phyloP scores from a whole-genome alignment of 2,113 vertebrate genomes.

The Podarcis raffonei region DNA sequence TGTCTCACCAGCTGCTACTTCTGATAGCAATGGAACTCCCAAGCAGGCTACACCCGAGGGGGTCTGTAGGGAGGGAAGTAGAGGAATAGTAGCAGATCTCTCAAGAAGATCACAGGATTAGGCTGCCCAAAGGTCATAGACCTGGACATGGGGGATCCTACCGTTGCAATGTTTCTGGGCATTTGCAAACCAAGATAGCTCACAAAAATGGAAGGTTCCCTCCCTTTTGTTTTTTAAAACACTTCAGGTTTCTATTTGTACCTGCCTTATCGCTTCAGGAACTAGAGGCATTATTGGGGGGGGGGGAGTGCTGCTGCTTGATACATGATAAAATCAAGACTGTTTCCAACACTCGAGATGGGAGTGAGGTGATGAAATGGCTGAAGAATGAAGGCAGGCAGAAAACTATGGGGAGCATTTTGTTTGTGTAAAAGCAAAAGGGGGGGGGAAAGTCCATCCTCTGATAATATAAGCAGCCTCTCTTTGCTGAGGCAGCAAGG shows the following conservation, averaged over 20 bases:
- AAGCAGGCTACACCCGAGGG: too few relatives aligned
- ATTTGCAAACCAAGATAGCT: neutral
- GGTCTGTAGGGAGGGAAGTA: neutral
- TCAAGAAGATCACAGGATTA: neutral
- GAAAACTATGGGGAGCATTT: constrained; percentile 23
- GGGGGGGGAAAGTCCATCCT: neutral
- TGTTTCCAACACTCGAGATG: neutral
- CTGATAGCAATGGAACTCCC: too few relatives aligned
- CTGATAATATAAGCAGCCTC: constrained; percentile 44
- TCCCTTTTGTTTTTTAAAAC: neutral
- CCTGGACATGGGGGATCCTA: neutral
- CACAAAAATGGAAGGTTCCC: neutral
- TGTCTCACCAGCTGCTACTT: too few relatives aligned
- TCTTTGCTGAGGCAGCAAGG: constrained; percentile 56
- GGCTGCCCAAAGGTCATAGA: neutral
- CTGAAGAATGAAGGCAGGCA: constrained; percentile 19
- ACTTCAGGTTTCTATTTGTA: neutral
- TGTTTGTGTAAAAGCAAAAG: constrained; percentile 43
- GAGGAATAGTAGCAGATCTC: neutral
- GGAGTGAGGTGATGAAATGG: neutral
- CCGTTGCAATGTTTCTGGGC: neutral
- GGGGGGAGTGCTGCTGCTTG: neutral
- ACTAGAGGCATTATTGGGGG: neutral
- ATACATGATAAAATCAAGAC: neutral
- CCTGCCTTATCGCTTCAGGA: neutral